These are phyloP conservation scores for Archocentrus centrarchus DNA, from an alignment of 2,113 vertebrate species.

Conservation along the genomic window DNA sequence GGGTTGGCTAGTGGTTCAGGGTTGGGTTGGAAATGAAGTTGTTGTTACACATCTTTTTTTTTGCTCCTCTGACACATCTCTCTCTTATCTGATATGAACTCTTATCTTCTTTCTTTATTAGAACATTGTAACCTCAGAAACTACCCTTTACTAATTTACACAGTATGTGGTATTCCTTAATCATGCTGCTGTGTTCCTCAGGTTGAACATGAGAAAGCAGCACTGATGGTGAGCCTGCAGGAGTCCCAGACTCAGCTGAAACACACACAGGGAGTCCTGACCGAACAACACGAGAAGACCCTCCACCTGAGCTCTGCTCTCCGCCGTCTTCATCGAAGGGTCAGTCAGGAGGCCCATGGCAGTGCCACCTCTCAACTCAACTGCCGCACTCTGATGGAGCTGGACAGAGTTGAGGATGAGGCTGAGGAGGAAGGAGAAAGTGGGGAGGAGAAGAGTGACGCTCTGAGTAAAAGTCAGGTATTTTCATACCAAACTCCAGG, in stretches of 20 bases:
- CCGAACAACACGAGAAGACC: conserved; percentile 89
- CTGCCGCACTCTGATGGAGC: conserved; percentile 44
- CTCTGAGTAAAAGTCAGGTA: conserved; percentile 29
- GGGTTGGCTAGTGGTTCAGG: no score
- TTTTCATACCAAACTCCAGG: conserved; percentile 85
- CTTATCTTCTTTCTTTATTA: background rate
- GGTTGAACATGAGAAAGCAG: conserved; percentile 93
- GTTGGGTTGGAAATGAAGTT: no score
- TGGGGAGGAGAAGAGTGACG: conserved; percentile 75
- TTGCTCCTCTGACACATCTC: no score
- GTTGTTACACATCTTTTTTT: background rate
- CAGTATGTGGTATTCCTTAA: rapidly evolving
- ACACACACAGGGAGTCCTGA: conserved; percentile 93
- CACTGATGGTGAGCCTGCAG: conserved; percentile 88
- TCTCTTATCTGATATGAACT: background rate
- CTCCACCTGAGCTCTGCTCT: conserved; percentile 86
- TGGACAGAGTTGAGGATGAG: conserved; percentile 34
- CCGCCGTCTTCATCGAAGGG: conserved; percentile 81
- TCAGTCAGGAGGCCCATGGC: conserved; percentile 14
- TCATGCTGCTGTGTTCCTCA: conserved; percentile 62
- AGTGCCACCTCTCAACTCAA: conserved; percentile 74
- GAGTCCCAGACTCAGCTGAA: conserved; percentile 93
- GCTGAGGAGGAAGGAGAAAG: conserved; percentile 53
- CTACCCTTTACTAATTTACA: rapidly evolving
- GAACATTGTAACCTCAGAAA: background rate